phyloP scores from a whole-genome alignment of 2,888 invertebrate genomes.

The Nezara viridula region DNA sequence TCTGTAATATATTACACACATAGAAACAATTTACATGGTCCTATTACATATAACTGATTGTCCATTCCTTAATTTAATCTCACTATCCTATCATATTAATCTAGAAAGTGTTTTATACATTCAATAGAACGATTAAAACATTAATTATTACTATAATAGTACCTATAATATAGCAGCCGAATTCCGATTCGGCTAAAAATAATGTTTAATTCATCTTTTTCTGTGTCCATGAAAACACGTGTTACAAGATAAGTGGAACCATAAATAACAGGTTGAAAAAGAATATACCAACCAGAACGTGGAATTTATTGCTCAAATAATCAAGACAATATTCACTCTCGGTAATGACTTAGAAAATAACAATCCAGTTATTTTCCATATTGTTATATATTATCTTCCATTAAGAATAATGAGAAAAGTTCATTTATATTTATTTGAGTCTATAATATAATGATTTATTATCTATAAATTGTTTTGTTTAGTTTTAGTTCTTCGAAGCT shows the following conservation, averaged over 20 bases:
- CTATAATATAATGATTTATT: not conserved
- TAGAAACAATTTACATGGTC: too few species aligned
- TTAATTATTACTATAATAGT: too few species aligned
- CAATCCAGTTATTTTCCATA: not conserved
- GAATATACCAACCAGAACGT: not conserved
- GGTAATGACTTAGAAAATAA: not conserved
- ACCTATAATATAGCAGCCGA: too few species aligned
- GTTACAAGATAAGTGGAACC: not conserved
- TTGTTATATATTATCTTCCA: not conserved
- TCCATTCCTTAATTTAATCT: too few species aligned
- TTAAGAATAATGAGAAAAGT: not conserved
- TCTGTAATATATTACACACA: too few species aligned
- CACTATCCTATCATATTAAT: too few species aligned
- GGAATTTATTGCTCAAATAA: not conserved
- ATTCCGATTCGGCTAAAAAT: too few species aligned
- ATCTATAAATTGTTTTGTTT: not conserved
- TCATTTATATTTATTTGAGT: not conserved
- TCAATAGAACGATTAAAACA: too few species aligned
- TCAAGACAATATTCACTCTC: not conserved
- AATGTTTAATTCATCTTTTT: not conserved
- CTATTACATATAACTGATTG: too few species aligned
- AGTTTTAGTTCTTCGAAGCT: not conserved
- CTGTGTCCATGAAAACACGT: not conserved
- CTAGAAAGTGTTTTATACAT: too few species aligned
- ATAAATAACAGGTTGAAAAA: not conserved